Base-by-base conservation (phyloP, 2,888 invertebrate genomes). In the Hydriomena furcata region DNA sequence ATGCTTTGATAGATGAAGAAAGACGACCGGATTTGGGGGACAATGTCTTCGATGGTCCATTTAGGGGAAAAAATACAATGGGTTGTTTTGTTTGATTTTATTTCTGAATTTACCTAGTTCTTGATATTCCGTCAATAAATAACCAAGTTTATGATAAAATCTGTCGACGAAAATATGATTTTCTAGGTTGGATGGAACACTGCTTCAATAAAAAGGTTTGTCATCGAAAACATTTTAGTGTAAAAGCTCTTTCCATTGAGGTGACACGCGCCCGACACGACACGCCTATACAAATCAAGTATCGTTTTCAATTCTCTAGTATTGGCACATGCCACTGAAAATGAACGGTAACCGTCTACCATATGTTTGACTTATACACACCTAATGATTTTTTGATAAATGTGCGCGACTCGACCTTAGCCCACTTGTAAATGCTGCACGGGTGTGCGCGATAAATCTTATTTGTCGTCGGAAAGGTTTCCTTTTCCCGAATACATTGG, bases 361-460 rank as follows among this genome's bases (percentile, higher is more conserved):
- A 44, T 44, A 32, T 51, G 25, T 57, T 59, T 52, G 56, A 46
- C 43, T 59, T 41, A n/a, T n/a, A 41, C 44, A 34, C 42, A 57
- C 60, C 62, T 70, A 74, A 71, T 73, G 68, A 65, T 71, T 67
- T 65, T 64, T 63, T 71, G 69, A 72, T 66, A 71, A 74, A 73
- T 71, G 61, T 61, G 52, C 43, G 34, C 46, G 27, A 28, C 51
- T 41, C 56, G 52, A 44, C 48, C 24, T 55, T 49, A 63, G 61
- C 44, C 61, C 59, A 61, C 67, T 65, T 70, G 65, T 52, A 61
- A 66, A 76, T 73, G 71, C 71, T 68, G 61, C 54, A 25, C 55
- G 55, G 53, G 62, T 53, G 58, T 49, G 42, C 31, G 52, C 48
- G 45, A 62, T 62, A 62, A 62, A 62, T 62, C 62, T 60, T 58